phyloP scores from a whole-genome alignment of 2,797 vertebrate genomes.

The Fundulus diaphanus region DNA sequence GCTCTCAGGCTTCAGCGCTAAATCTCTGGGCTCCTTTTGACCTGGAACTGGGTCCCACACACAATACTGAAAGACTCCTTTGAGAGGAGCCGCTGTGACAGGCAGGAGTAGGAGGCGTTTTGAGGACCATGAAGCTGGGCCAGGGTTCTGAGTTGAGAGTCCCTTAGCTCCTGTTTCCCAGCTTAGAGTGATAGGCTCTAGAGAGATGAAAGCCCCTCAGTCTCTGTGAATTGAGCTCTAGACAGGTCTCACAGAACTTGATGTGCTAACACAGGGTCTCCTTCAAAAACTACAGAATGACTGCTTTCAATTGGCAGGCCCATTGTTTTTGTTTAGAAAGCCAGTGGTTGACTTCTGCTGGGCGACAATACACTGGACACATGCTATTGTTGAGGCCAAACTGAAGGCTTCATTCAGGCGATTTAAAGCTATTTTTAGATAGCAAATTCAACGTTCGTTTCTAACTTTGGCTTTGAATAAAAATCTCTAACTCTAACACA shows the following conservation, averaged over 20 bases:
- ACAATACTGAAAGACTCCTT: constrained; percentile 80
- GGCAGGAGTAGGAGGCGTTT: constrained; percentile 60
- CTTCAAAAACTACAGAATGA: constrained; percentile 56
- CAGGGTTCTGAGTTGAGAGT: constrained; percentile 65
- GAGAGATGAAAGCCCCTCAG: constrained; percentile 77
- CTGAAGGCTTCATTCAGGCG: constrained; percentile 51
- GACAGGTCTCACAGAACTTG: constrained; percentile 76
- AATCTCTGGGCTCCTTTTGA: constrained; percentile 78
- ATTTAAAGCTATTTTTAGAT: constrained; percentile 40
- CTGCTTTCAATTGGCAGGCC: constrained; percentile 60
- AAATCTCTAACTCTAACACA: constrained; percentile 3
- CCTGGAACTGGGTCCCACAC: constrained; percentile 72
- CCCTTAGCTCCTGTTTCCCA: constrained; percentile 78
- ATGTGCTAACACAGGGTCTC: constrained; percentile 67
- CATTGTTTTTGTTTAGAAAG: constrained; percentile 63
- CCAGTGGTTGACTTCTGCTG: constrained; percentile 58
- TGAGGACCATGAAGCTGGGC: constrained; percentile 36
- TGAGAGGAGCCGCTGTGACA: constrained; percentile 67
- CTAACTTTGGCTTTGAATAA: constrained; percentile 11
- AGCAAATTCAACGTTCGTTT: constrained; percentile 29
- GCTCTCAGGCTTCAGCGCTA: constrained; percentile 69
- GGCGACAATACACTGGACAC: constrained; percentile 45
- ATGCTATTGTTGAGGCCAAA: constrained; percentile 42
- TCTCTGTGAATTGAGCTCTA: constrained; percentile 69
- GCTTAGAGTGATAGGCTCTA: constrained; percentile 69